phyloP scores from a whole-genome alignment of 2,113 vertebrate species.

The Picathartes gymnocephalus region DNA sequence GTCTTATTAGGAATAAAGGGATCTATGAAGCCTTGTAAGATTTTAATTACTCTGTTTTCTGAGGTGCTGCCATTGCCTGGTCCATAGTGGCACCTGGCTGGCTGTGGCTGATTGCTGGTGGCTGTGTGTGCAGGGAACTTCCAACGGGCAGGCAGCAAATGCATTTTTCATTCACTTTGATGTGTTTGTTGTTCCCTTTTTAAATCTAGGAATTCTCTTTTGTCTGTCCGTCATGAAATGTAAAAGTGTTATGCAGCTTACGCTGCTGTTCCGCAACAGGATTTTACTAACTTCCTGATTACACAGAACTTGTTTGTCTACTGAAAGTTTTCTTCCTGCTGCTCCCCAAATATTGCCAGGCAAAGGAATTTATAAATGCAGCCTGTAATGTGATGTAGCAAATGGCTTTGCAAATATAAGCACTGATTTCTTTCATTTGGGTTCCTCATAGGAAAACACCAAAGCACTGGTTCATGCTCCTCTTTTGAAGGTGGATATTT shows the following conservation, averaged over 20 bases:
- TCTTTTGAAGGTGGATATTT: not conserved
- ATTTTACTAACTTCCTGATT: slow-evolving; percentile 3
- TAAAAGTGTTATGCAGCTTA: not conserved
- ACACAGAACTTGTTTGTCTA: not conserved
- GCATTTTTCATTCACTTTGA: not conserved
- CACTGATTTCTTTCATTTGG: not conserved
- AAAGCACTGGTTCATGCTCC: not conserved
- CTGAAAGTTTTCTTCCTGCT: not conserved
- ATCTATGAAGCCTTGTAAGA: not conserved
- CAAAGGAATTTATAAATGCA: not conserved
- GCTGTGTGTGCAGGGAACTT: not conserved
- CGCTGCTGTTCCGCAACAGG: not conserved
- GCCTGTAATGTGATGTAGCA: not conserved
- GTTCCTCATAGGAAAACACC: not conserved
- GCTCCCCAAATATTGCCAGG: not conserved
- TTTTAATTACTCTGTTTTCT: not conserved
- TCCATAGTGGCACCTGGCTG: not conserved
- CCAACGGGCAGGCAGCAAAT: not conserved
- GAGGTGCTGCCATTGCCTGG: not conserved
- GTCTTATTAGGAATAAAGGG: not conserved
- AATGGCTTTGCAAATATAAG: not conserved
- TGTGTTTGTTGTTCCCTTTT: not conserved
- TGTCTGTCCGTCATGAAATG: not conserved
- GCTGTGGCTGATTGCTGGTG: not conserved
- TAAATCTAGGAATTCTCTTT: not conserved